A percentile compares a stretch with the other conserved stretches of the same genome.
Evolutionary conservation across 2,888 invertebrate genomes (phyloP).

Genomic region (Ptychoptera albimana): DNA sequence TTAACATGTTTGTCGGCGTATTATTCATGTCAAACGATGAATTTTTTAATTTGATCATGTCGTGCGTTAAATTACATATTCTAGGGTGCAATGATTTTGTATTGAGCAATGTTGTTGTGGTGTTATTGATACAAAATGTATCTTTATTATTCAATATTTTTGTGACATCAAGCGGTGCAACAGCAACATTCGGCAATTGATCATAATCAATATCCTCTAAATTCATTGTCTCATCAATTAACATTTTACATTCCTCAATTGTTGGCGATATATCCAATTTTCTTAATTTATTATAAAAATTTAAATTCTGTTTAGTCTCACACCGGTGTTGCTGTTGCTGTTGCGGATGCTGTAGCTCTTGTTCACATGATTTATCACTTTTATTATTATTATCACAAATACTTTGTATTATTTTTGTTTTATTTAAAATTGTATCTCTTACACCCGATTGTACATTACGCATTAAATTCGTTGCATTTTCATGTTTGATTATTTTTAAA

Average conservation of each 20-base stretch:
- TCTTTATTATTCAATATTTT: not conserved
- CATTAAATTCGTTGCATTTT: not conserved
- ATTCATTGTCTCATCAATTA: constrained; percentile 6
- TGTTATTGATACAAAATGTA: too few relatives aligned
- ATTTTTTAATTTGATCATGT: too few relatives aligned
- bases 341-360: not conserved
- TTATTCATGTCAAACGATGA: too few relatives aligned
- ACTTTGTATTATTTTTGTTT: too few relatives aligned
- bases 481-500: not conserved
- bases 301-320: too few relatives aligned
- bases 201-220: constrained; percentile 5
- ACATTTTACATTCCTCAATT: constrained; percentile 1
- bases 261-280: not conserved
- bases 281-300: too few relatives aligned
- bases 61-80: too few relatives aligned
- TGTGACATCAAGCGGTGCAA: not conserved
- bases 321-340: not conserved
- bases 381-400: not conserved
- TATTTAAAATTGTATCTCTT: not conserved
- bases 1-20: too few relatives aligned
- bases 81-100: too few relatives aligned
- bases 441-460: not conserved
- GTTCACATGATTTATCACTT: not conserved
- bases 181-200: not conserved
- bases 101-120: too few relatives aligned